Evolutionary conservation across 2,113 vertebrate species (phyloP), one percentile per base, ranked within the genome.

Genomic region (Periophthalmus modestus): DNA sequence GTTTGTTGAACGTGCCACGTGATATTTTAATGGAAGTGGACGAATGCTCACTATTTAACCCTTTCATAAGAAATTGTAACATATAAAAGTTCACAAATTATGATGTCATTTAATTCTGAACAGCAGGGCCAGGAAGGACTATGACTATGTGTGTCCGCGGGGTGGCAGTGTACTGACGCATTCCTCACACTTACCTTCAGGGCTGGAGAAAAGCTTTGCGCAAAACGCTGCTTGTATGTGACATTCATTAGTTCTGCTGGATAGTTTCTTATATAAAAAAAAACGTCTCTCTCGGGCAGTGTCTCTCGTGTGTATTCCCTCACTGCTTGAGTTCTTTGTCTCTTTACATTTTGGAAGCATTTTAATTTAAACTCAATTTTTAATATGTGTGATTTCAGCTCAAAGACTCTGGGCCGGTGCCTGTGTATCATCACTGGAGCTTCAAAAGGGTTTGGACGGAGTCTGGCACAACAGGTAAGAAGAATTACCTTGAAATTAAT

Each of bases 401-500:
- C 12, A n/a, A 46, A 10, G 0, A 55, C 14, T 58, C 71, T 93
- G 66, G 91, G 87, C 2, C 23, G 48, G 5, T 48, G 59, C 0
- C 0, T 89, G 36, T 94, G 93, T 77, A 77, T 95, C 52, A 66
- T 95, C 69, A 95, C 91, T 0, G 94, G 94, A 6, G 94, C 94
- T 0, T 95, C 94, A 21, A 91, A 92, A 12, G 94, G 95, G 21
- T 92, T 95, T 13, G 93, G 94, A 61, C 82, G 82, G 0, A 73
- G 74, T 13, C 70, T 95, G 85, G 92, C 90, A 0, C 68, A 74
- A 9, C 62, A 78, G 28, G 62, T 65, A 65, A 39, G 36, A 34
- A 63, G 3, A 15, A 11, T 4, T 0, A 12, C 72, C 62, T n/a
- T 62, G 3, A 34, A 18, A 28, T 21, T 34, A 19, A 36, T 24